Evolutionary conservation across 2,888 invertebrate genomes (phyloP).

Genomic region (Prenolepis imparis): DNA sequence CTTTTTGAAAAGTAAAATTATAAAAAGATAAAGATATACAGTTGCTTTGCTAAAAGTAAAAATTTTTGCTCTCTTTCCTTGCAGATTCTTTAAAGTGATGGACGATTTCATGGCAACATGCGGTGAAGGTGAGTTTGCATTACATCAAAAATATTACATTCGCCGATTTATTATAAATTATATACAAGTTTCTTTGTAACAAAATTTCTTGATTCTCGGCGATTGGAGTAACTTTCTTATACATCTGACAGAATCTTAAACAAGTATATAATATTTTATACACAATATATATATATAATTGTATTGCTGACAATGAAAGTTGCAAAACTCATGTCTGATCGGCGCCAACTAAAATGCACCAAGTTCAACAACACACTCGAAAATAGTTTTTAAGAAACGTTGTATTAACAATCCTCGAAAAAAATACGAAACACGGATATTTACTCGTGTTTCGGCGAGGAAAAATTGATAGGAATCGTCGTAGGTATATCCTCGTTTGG

Average conservation of each 20-base stretch:
- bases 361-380: conserved; percentile 14
- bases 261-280: conserved; percentile 25
- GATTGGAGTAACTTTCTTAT: conserved; percentile 6
- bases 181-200: background rate
- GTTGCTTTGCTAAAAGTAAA: conserved; percentile 46
- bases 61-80: conserved; percentile 77
- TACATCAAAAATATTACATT: conserved; percentile 35
- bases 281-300: background rate
- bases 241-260: background rate
- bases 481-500: background rate
- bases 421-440: background rate
- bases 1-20: background rate
- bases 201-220: conserved; percentile 22
- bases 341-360: conserved; percentile 55
- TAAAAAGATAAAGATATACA: conserved; percentile 2
- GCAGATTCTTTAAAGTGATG: conserved; percentile 86
- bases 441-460: conserved; percentile 22
- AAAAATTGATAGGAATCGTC: conserved; percentile 16
- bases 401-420: background rate
- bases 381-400: conserved; percentile 28
- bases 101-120: conserved; percentile 82
- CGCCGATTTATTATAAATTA: conserved; percentile 29
- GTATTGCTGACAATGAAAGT: conserved; percentile 21
- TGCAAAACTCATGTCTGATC: conserved; percentile 50
- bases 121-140: conserved; percentile 82